Evolutionary conservation across 1,140 invertebrate species (phyloP), one percentile per base, ranked within the genome.

Genomic region (Bombus waltoni): DNA sequence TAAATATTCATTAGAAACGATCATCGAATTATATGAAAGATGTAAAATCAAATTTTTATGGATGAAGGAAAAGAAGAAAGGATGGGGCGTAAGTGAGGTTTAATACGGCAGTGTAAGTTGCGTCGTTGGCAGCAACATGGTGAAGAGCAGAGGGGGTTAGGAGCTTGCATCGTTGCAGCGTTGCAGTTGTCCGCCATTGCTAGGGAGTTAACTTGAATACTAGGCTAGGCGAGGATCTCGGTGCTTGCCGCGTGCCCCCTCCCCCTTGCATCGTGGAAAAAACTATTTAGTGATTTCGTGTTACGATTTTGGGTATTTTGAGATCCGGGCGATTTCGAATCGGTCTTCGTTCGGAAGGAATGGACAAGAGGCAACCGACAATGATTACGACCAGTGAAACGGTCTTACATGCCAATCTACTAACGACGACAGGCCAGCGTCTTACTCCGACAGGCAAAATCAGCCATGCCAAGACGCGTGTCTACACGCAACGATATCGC

Each of bases 401-500:
- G 3, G 81, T 91, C 2, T 35, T 93, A 28, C 86, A 81, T 68
- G 57, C 76, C 1, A 88, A 87, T 47, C 57, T 92, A 9, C 70
- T 92, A 74, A 71, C 86, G 32, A 13, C 74, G 15, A 53, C 81
- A 10, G 71, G 53, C 0, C 87, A 90, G 68, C 86, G 93, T 42
- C 91, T 94, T 28, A 95, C 95, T 22, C 94, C 95, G 25, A 95
- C 95, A 38, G 95, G 95, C 1, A 95, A 95, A 94, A 94, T 95
- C 78, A 95, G 95, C 83, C 94, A 95, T 87, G 95, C 95, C 1
- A 95, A 95, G 86, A 95, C 95, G 9, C 92, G 95, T 0, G 95
- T 95, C 65, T 96, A 96, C 75, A 96, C 96, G 57, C 96, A 96
- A 91, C 95, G 96, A 2, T 96, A 96, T 88, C 93, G 96, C n/a